These are phyloP conservation scores for Stegastes partitus DNA, from an alignment of 2,113 vertebrate genomes.

Conservation along the genomic window DNA sequence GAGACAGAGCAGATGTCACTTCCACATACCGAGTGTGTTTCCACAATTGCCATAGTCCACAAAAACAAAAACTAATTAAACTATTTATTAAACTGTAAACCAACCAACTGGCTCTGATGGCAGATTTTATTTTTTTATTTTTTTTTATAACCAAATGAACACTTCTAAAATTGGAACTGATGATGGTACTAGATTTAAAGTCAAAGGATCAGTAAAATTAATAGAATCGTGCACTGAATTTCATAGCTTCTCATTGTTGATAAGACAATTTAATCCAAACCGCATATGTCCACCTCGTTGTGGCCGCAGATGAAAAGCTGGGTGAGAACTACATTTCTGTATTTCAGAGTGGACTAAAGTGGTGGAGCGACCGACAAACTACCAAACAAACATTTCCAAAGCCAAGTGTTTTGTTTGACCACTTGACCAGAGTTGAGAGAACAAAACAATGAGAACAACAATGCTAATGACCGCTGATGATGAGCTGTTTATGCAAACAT, in stretches of 20 bases:
- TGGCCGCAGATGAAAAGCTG: neutral
- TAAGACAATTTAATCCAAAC: neutral
- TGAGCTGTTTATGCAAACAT: conserved; percentile 35
- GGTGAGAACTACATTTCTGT: neutral
- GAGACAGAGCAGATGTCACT: too few species aligned
- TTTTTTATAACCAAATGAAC: too few species aligned
- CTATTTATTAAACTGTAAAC: too few species aligned
- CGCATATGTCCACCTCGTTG: neutral
- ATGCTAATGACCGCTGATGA: conserved; percentile 36
- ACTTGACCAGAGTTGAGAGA: neutral
- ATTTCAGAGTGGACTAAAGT: too few species aligned
- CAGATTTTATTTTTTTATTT: too few species aligned
- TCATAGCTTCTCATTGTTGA: neutral
- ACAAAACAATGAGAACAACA: neutral
- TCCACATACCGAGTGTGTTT: too few species aligned
- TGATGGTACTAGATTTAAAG: too few species aligned
- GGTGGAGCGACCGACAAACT: neutral
- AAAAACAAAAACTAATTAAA: too few species aligned
- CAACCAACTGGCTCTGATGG: too few species aligned
- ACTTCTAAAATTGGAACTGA: too few species aligned
- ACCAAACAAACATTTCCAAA: neutral
- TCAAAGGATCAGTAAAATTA: neutral
- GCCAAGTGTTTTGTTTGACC: neutral
- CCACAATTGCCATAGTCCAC: too few species aligned
- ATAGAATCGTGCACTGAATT: neutral